Percentiles rank a stretch among this genome's conserved stretches.
phyloP scores from a whole-genome alignment of 2,888 invertebrate species.

The Camponotus fellah region DNA sequence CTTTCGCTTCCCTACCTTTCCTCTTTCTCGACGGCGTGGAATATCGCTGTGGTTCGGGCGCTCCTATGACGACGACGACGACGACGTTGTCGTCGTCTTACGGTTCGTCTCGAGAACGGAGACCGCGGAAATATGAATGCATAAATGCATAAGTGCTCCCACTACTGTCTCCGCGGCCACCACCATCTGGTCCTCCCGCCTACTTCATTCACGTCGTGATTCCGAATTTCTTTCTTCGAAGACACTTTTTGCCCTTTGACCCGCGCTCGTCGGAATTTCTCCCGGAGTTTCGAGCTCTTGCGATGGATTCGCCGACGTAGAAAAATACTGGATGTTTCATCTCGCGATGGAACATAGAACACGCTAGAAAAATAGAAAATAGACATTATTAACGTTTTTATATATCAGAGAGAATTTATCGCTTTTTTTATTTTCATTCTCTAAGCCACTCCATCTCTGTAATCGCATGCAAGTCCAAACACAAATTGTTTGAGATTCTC shows the following conservation, averaged over 20 bases:
- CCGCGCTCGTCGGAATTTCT: slow-evolving; percentile 48
- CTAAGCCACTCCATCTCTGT: not conserved
- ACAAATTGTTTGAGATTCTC: slow-evolving; percentile 5
- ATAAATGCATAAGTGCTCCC: slow-evolving; percentile 85
- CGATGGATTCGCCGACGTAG: not conserved
- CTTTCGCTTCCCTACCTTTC: slow-evolving; percentile 41
- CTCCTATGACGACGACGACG: slow-evolving; percentile 70
- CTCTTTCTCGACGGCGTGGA: slow-evolving; percentile 43
- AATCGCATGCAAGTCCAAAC: not conserved
- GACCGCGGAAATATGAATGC: slow-evolving; percentile 85
- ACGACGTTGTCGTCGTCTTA: slow-evolving; percentile 79
- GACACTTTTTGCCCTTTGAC: slow-evolving; percentile 65
- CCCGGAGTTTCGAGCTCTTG: slow-evolving; percentile 20
- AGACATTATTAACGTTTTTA: not conserved
- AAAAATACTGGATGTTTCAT: slow-evolving; percentile 14
- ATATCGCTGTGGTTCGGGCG: slow-evolving; percentile 30
- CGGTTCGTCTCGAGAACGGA: slow-evolving; percentile 76
- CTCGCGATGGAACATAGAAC: not conserved
- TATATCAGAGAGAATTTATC: slow-evolving; percentile 3
- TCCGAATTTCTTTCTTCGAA: slow-evolving; percentile 70
- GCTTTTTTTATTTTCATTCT: not conserved
- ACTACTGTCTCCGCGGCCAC: slow-evolving; percentile 66
- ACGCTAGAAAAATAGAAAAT: not conserved
- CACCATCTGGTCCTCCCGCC: slow-evolving; percentile 72
- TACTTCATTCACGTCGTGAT: slow-evolving; percentile 70